Conservation (phyloP, 2,797 vertebrate species). For the Sternotherus odoratus region DNA sequence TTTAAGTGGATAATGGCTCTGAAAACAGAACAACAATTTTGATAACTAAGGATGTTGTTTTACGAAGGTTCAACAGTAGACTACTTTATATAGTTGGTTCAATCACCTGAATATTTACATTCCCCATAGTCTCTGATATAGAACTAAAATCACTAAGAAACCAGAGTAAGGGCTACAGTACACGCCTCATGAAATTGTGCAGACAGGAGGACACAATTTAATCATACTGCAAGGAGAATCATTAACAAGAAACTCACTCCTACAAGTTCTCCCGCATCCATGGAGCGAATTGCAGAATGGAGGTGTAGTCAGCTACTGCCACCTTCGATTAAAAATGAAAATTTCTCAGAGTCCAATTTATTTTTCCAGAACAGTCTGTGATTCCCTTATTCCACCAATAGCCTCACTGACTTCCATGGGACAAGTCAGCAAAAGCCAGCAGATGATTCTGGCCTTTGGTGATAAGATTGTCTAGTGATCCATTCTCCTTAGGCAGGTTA, state of each 20-base stretch:
- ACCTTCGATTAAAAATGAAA: background rate
- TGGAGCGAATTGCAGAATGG: background rate
- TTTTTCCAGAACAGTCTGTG: constrained; percentile 31
- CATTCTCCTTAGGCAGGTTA: background rate
- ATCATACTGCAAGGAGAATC: background rate
- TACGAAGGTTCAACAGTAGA: background rate
- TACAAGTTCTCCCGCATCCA: background rate
- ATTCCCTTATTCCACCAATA: constrained; percentile 24
- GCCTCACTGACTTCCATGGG: background rate
- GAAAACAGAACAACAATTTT: rapidly evolving
- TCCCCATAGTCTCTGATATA: constrained; percentile 7
- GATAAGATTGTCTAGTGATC: background rate
- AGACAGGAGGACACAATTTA: rapidly evolving
- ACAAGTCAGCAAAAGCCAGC: background rate
- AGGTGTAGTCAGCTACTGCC: constrained; percentile 4
- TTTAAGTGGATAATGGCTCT: background rate
- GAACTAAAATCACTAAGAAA: background rate
- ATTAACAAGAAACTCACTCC: background rate
- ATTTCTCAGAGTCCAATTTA: background rate
- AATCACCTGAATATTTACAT: background rate
- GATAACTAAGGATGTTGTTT: rapidly evolving
- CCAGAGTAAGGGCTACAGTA: background rate
- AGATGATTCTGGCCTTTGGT: background rate
- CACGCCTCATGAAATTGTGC: rapidly evolving
- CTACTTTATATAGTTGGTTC: background rate